These are phyloP conservation scores for Centruroides sculpturatus DNA, from an alignment of 1,140 invertebrate species.

Conservation along the genomic window DNA sequence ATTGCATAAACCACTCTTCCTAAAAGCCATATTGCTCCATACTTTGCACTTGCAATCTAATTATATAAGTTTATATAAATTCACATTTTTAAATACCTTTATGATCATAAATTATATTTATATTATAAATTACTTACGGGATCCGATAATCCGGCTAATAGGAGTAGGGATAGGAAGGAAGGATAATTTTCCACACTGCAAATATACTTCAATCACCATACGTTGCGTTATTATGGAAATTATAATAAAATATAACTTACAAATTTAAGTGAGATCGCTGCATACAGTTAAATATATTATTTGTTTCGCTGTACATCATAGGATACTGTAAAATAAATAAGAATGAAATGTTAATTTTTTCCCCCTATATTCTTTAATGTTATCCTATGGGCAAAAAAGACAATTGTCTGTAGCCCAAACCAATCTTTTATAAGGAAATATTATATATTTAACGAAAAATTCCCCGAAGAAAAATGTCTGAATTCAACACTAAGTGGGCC, in stretches of 20 bases:
- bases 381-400: too few relatives aligned
- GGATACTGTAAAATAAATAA: conserved; percentile 24
- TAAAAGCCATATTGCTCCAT: conserved; percentile 30
- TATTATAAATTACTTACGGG: conserved; percentile 23
- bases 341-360: not conserved
- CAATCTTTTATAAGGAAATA: too few relatives aligned
- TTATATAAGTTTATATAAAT: not conserved
- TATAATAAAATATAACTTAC: conserved; percentile 23
- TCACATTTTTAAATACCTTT: not conserved
- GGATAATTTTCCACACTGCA: conserved; percentile 33
- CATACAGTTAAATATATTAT: conserved; percentile 27
- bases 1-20: conserved; percentile 33
- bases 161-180: conserved; percentile 28
- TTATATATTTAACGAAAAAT: too few relatives aligned
- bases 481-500: too few relatives aligned
- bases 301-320: conserved; percentile 22
- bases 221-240: not conserved
- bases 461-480: too few relatives aligned
- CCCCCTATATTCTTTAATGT: too few relatives aligned
- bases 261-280: conserved; percentile 38
- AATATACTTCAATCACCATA: not conserved
- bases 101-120: too few relatives aligned
- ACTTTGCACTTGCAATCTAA: not conserved
- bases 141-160: conserved; percentile 32
- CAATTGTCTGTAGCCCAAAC: too few relatives aligned